Evolutionary conservation across 1,140 invertebrate species (phyloP).

Genomic region (Anadara kagoshimensis): DNA sequence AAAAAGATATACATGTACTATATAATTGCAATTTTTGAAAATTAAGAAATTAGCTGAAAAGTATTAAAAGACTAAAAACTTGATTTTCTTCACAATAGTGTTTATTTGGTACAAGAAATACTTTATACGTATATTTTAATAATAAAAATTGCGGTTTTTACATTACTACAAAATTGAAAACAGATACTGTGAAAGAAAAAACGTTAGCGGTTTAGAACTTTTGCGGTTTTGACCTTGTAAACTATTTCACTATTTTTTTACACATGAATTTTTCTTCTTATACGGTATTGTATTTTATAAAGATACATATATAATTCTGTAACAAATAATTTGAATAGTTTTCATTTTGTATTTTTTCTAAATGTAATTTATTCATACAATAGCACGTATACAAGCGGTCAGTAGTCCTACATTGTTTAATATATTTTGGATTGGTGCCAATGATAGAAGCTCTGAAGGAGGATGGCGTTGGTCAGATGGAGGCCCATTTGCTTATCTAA

Average conservation of each 20-base stretch:
- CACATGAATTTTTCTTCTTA: background rate
- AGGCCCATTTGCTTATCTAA: too few relatives aligned
- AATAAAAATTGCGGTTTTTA: background rate
- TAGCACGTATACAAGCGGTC: too few relatives aligned
- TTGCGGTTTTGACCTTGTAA: background rate
- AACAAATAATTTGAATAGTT: background rate
- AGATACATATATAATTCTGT: too few relatives aligned
- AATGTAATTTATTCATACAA: background rate
- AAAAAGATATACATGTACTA: background rate
- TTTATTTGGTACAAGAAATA: background rate
- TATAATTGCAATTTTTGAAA: background rate
- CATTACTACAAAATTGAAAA: background rate
- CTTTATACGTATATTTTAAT: background rate
- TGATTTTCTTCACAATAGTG: background rate
- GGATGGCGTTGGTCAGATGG: too few relatives aligned
- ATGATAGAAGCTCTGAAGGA: too few relatives aligned
- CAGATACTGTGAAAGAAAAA: background rate
- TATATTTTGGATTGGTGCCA: too few relatives aligned
- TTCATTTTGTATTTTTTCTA: background rate
- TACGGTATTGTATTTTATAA: too few relatives aligned
- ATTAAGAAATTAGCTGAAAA: background rate
- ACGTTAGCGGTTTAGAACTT: background rate
- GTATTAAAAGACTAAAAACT: background rate
- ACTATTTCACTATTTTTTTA: background rate
- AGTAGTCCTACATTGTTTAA: too few relatives aligned